A percentile compares a stretch with the other conserved stretches of the same genome.
These are phyloP conservation scores for Dinoponera quadriceps DNA, from an alignment of 1,140 invertebrate genomes.

Conservation along the genomic window DNA sequence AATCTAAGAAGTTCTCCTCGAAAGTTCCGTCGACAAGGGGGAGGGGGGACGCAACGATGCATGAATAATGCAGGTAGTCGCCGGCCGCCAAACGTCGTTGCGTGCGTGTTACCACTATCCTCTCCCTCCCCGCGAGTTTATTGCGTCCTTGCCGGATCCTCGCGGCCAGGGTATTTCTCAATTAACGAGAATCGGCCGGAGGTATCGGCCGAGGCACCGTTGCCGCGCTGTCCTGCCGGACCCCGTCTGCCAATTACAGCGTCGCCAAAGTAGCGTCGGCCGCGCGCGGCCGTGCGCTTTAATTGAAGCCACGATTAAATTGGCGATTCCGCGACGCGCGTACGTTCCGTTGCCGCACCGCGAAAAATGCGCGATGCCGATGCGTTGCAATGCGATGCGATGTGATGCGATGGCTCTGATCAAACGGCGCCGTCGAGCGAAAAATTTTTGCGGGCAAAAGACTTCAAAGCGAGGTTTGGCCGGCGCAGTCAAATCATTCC, in stretches of 20 bases:
- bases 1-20: conserved; percentile 47
- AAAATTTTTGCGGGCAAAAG: conserved; percentile 59
- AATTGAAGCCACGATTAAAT: conserved; percentile 53
- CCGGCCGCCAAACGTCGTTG: background rate
- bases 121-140: background rate
- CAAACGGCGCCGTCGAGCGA: conserved; percentile 55
- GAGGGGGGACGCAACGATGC: conserved; percentile 20
- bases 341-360: background rate
- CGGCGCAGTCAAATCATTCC: conserved; percentile 52
- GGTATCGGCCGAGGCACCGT: conserved; percentile 17
- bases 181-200: conserved; percentile 45
- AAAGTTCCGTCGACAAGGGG: background rate
- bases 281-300: conserved; percentile 18
- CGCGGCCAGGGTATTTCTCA: conserved; percentile 38
- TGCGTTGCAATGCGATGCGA: conserved; percentile 11
- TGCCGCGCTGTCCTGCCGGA: background rate
- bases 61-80: conserved; percentile 45
- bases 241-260: conserved; percentile 39
- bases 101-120: conserved; percentile 24
- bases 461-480: conserved; percentile 57
- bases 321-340: conserved; percentile 27
- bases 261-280: conserved; percentile 23
- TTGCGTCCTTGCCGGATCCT: background rate
- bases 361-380: conserved; percentile 44
- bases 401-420: conserved; percentile 52